Percentiles rank a stretch among this genome's conserved stretches.
These are phyloP conservation scores for Torymus aiolomorphi DNA, from an alignment of 2,888 invertebrate species.

Conservation along the genomic window DNA sequence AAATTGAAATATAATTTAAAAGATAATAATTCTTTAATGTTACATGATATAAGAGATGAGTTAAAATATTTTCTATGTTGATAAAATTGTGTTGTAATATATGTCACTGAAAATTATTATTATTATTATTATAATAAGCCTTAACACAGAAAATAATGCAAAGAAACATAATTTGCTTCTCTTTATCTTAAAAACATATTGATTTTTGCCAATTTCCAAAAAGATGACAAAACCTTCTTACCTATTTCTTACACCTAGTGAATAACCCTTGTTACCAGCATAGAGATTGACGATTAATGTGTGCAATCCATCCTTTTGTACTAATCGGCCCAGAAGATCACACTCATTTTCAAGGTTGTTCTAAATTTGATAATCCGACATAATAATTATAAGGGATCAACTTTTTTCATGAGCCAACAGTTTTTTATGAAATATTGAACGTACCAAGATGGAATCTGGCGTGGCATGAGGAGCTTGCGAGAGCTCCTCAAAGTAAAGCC, in stretches of 20 bases:
- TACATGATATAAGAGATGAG: no score
- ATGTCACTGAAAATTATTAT: no score
- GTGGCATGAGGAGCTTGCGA: slow-evolving; percentile 73
- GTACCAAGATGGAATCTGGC: slow-evolving; percentile 73
- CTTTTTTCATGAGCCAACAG: background rate
- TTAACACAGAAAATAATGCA: no score
- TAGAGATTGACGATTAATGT: slow-evolving; percentile 93
- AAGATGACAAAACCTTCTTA: slow-evolving; percentile 67
- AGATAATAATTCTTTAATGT: no score
- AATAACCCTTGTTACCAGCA: slow-evolving; percentile 94
- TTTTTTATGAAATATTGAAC: slow-evolving; percentile 25
- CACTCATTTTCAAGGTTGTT: slow-evolving; percentile 74
- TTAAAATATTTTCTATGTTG: no score
- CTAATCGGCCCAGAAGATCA: slow-evolving; percentile 87
- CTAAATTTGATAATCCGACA: slow-evolving; percentile 58
- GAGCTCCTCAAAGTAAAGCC: slow-evolving; percentile 73
- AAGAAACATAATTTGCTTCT: no score
- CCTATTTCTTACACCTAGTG: slow-evolving; percentile 82
- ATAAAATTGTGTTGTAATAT: no score
- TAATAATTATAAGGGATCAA: slow-evolving; percentile 13
- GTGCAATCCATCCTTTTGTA: slow-evolving; percentile 90
- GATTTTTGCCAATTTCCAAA: background rate
- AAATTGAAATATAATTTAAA: no score
- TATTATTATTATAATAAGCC: no score
- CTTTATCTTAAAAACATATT: background rate